Conservation (phyloP, 2,113 vertebrate species). For the Otolemur garnettii region DNA sequence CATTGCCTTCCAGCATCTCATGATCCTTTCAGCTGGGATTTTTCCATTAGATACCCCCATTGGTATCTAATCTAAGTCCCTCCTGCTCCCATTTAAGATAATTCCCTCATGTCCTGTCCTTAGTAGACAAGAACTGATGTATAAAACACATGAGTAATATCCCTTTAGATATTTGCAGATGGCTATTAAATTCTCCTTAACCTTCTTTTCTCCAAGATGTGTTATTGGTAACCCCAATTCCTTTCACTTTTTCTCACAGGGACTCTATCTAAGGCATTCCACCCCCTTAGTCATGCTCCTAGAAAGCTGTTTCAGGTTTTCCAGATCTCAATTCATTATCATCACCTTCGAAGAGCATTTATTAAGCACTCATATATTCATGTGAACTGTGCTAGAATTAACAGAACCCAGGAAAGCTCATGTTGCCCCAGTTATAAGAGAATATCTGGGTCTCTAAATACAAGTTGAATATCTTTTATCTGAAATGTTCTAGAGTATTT, state of each 20-base stretch:
- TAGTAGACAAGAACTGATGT: slow-evolving; percentile 75
- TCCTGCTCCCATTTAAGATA: slow-evolving; percentile 70
- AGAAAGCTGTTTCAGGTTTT: slow-evolving; percentile 62
- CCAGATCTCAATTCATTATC: slow-evolving; percentile 63
- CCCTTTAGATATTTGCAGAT: slow-evolving; percentile 77
- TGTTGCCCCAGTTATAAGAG: background rate
- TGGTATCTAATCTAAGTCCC: slow-evolving; percentile 75
- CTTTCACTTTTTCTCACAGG: slow-evolving; percentile 58
- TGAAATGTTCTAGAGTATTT: background rate
- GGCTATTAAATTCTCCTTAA: slow-evolving; percentile 80
- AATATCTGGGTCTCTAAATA: background rate
- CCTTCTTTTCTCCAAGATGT: slow-evolving; percentile 71
- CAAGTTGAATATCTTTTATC: background rate
- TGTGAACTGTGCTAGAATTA: slow-evolving; percentile 7
- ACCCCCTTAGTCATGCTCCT: background rate
- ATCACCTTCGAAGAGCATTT: slow-evolving; percentile 37
- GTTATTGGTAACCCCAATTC: slow-evolving; percentile 76
- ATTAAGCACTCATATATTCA: background rate
- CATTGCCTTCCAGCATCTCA: background rate
- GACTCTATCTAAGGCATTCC: slow-evolving; percentile 37
- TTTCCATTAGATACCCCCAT: background rate
- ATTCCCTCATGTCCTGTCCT: slow-evolving; percentile 77
- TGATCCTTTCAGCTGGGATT: slow-evolving; percentile 19
- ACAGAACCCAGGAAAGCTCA: slow-evolving; percentile 20
- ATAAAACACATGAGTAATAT: slow-evolving; percentile 75